These are phyloP conservation scores for Busseola fusca DNA, from an alignment of 2,888 invertebrate genomes.

Conservation along the genomic window DNA sequence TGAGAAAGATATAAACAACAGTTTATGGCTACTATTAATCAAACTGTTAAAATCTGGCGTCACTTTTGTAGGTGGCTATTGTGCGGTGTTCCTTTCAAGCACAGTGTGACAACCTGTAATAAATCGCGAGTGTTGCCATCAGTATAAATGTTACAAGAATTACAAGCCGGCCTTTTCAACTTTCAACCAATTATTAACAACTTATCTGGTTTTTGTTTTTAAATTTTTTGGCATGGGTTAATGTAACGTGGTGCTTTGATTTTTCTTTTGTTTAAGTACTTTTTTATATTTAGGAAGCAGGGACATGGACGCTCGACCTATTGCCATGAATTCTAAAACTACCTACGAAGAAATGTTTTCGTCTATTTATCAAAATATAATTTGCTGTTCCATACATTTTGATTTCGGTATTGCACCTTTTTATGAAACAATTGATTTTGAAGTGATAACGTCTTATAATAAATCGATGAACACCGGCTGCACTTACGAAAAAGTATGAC, in stretches of 20 bases:
- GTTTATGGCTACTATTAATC: conserved; percentile 63
- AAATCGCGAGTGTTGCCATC: conserved; percentile 64
- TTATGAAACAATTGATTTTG: too few species aligned
- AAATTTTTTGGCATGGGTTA: conserved; percentile 30
- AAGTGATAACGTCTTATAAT: too few species aligned
- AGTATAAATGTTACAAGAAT: conserved; percentile 62
- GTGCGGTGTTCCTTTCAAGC: conserved; percentile 64
- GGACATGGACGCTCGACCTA: background rate
- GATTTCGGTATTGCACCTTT: too few species aligned
- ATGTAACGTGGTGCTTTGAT: background rate
- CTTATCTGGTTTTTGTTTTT: conserved; percentile 54
- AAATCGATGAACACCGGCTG: too few species aligned
- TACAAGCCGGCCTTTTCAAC: conserved; percentile 62
- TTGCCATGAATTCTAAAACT: too few species aligned
- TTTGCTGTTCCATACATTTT: too few species aligned
- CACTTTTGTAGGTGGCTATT: conserved; percentile 61
- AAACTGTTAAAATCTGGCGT: conserved; percentile 62
- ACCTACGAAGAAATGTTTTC: too few species aligned
- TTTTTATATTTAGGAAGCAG: background rate
- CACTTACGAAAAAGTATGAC: too few species aligned
- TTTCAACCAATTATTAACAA: conserved; percentile 66
- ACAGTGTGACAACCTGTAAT: conserved; percentile 61
- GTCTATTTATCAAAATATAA: too few species aligned
- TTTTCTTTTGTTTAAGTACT: background rate
- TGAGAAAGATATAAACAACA: conserved; percentile 60